These are phyloP conservation scores for Nothocercus nigrocapillus DNA, from an alignment of 2,113 vertebrate species.

Conservation along the genomic window DNA sequence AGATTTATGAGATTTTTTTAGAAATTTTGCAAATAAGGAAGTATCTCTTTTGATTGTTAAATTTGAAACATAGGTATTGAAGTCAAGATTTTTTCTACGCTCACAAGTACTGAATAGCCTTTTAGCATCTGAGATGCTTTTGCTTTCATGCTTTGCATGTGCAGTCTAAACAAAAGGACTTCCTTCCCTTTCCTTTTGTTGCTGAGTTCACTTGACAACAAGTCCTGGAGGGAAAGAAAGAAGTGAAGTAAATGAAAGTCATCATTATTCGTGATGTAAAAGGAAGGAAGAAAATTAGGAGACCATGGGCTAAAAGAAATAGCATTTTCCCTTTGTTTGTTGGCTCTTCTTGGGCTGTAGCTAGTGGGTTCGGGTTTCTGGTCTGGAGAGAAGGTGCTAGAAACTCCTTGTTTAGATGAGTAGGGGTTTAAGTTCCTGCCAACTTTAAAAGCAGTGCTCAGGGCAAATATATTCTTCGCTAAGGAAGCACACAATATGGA, in stretches of 20 bases:
- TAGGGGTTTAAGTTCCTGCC: not conserved
- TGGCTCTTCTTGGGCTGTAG: not conserved
- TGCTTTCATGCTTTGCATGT: not conserved
- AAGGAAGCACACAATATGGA: not conserved
- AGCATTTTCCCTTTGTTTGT: not conserved
- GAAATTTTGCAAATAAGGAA: not conserved
- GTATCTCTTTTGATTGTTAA: not conserved
- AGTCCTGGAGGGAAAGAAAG: not conserved
- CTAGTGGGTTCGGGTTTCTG: not conserved
- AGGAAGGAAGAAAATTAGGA: not conserved
- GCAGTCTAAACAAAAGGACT: rapidly evolving
- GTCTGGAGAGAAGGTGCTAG: not conserved
- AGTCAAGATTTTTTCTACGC: not conserved
- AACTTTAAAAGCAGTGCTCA: not conserved
- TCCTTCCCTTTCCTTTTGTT: not conserved
- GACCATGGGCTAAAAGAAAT: not conserved
- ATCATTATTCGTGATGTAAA: not conserved
- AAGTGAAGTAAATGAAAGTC: not conserved
- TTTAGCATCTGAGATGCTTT: not conserved
- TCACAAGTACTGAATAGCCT: not conserved
- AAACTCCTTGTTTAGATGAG: not conserved
- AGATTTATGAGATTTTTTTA: not conserved
- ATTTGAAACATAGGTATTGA: not conserved
- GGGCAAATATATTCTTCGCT: not conserved
- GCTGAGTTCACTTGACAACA: not conserved